Percentiles rank a stretch among this genome's conserved stretches.
phyloP scores from a whole-genome alignment of 2,113 vertebrate species.

The Pterocles orientalis region DNA sequence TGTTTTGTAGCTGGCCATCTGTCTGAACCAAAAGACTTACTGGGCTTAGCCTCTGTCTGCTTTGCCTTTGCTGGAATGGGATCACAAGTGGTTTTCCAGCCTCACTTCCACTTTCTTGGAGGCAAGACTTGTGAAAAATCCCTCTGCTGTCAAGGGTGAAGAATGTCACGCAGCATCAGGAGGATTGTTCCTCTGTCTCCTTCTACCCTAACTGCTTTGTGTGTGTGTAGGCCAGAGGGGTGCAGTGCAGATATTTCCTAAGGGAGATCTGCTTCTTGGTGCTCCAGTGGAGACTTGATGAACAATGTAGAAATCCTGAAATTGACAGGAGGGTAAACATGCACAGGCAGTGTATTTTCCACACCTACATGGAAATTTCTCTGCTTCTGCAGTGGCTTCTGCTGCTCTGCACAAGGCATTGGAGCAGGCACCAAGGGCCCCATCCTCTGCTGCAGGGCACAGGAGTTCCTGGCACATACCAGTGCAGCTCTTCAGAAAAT shows the following conservation, averaged over 20 bases:
- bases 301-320: not conserved
- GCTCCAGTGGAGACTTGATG: not conserved
- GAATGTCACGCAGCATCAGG: not conserved
- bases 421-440: not conserved
- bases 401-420: accelerated
- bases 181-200: not conserved
- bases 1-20: not conserved
- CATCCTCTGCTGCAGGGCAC: accelerated
- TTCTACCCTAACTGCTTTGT: not conserved
- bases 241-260: too few relatives aligned
- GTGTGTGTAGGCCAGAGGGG: accelerated
- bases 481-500: not conserved
- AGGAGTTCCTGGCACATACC: not conserved
- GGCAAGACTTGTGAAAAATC: not conserved
- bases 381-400: not conserved
- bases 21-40: not conserved
- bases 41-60: not conserved
- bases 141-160: not conserved
- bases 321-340: not conserved
- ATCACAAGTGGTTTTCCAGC: not conserved
- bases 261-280: not conserved
- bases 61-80: not conserved
- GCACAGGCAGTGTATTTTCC: too few relatives aligned
- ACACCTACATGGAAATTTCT: not conserved
- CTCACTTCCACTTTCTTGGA: not conserved